Conservation (phyloP, 1,140 invertebrate genomes). For the Drosophila funebris region DNA sequence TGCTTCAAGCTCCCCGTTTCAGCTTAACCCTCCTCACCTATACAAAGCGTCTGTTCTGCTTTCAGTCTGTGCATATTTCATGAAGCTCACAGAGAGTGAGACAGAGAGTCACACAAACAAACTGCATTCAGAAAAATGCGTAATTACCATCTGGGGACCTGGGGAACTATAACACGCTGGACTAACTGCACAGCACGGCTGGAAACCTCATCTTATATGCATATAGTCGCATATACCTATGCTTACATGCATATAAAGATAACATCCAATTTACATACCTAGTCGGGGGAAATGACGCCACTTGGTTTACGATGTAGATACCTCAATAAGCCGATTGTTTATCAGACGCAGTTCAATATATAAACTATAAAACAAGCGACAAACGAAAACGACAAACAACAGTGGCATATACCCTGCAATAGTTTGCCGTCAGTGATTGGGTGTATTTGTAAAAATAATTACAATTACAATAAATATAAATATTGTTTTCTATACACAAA, state of each 20-base stretch:
- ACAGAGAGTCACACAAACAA: conserved; percentile 12
- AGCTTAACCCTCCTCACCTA: not conserved
- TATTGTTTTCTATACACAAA: too few relatives aligned
- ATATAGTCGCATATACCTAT: not conserved
- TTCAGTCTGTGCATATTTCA: conserved; percentile 34
- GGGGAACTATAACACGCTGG: conserved; percentile 33
- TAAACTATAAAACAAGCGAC: too few relatives aligned
- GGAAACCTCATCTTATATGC: not conserved
- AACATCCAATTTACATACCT: not conserved
- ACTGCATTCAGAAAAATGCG: conserved; percentile 40
- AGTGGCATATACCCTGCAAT: too few relatives aligned
- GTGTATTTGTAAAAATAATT: too few relatives aligned
- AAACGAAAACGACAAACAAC: too few relatives aligned
- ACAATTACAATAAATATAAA: too few relatives aligned
- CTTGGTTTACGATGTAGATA: too few relatives aligned
- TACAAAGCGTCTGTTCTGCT: not conserved
- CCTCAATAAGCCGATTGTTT: too few relatives aligned
- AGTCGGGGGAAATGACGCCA: too few relatives aligned
- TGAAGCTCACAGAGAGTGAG: conserved; percentile 4
- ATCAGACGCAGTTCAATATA: too few relatives aligned
- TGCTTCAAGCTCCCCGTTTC: not conserved
- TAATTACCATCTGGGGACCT: conserved; percentile 43
- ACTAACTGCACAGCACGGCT: not conserved
- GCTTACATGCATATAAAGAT: not conserved
- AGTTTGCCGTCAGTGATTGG: too few relatives aligned